Percentiles rank a stretch among this genome's conserved stretches.
These are phyloP conservation scores for Pocota personata DNA, from an alignment of 2,888 invertebrate genomes.

Conservation along the genomic window DNA sequence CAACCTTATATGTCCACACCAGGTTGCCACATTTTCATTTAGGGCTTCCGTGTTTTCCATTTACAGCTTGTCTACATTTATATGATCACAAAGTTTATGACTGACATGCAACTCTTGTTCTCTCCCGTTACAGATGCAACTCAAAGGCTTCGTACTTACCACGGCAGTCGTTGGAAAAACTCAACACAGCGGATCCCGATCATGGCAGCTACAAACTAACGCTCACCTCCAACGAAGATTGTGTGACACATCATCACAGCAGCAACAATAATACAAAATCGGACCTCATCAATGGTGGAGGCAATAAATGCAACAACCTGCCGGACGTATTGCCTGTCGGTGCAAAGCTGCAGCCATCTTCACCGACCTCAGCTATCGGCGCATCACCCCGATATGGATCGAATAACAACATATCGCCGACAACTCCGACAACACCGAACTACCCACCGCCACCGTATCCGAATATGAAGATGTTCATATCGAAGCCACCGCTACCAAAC, in stretches of 20 bases:
- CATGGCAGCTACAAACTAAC: conserved; percentile 90
- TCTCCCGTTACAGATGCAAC: conserved; percentile 86
- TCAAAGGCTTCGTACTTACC: conserved; percentile 91
- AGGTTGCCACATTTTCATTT: neutral
- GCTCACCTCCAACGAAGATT: conserved; percentile 86
- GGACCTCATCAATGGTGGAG: conserved; percentile 71
- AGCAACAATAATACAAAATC: conserved; percentile 74
- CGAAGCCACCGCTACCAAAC: conserved; percentile 76
- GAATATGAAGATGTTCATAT: conserved; percentile 71
- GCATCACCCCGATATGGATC: conserved; percentile 80
- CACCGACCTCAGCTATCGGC: conserved; percentile 76
- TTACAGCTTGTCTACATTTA: conserved; percentile 16
- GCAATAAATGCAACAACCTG: conserved; percentile 82
- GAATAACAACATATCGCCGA: conserved; percentile 79
- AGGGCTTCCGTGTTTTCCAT: conserved; percentile 56
- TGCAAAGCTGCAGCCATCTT: conserved; percentile 82
- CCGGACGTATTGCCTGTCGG: conserved; percentile 85
- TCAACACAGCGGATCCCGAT: conserved; percentile 86
- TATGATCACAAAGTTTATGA: conserved; percentile 67
- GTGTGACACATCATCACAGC: conserved; percentile 76
- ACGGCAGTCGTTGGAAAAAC: conserved; percentile 87
- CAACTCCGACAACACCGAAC: conserved; percentile 78
- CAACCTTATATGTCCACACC: conserved; percentile 20
- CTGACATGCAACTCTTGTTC: conserved; percentile 12
- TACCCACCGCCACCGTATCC: conserved; percentile 69